A percentile compares a stretch with the other conserved stretches of the same genome.
Conservation (phyloP, 2,797 vertebrate genomes). For the Gymnocypris eckloni region DNA sequence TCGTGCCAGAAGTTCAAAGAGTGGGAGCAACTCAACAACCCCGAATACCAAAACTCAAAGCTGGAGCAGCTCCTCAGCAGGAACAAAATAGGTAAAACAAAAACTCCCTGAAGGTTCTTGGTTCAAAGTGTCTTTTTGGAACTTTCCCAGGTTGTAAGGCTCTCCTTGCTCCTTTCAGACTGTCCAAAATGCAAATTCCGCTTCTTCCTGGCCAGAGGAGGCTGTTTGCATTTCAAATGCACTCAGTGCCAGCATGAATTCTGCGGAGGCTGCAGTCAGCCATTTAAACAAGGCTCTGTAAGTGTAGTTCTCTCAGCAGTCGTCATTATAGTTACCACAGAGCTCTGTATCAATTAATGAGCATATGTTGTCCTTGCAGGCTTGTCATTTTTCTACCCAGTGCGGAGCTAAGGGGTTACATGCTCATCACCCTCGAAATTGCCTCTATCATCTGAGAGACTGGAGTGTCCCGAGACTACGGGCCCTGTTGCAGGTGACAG, state of each 20-base stretch:
- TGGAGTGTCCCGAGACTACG: slow-evolving; percentile 76
- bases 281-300: slow-evolving; percentile 74
- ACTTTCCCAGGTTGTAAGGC: not conserved
- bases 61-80: slow-evolving; percentile 64
- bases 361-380: slow-evolving; percentile 60
- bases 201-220: slow-evolving; percentile 80
- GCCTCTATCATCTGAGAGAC: slow-evolving; percentile 82
- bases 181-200: slow-evolving; percentile 78
- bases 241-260: slow-evolving; percentile 79
- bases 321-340: not conserved
- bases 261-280: slow-evolving; percentile 78
- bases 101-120: not conserved
- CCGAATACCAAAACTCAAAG: slow-evolving; percentile 57
- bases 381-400: slow-evolving; percentile 72
- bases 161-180: slow-evolving; percentile 61
- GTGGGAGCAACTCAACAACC: slow-evolving; percentile 73
- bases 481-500: slow-evolving; percentile 73
- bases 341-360: slow-evolving; percentile 6
- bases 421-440: slow-evolving; percentile 82
- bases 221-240: slow-evolving; percentile 83
- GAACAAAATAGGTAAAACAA: slow-evolving; percentile 73
- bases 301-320: slow-evolving; percentile 48
- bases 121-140: slow-evolving; percentile 2
- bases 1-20: slow-evolving; percentile 76
- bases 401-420: slow-evolving; percentile 77